Evolutionary conservation across 2,888 invertebrate species (phyloP).

Genomic region (Sceliomorpha sp.): DNA sequence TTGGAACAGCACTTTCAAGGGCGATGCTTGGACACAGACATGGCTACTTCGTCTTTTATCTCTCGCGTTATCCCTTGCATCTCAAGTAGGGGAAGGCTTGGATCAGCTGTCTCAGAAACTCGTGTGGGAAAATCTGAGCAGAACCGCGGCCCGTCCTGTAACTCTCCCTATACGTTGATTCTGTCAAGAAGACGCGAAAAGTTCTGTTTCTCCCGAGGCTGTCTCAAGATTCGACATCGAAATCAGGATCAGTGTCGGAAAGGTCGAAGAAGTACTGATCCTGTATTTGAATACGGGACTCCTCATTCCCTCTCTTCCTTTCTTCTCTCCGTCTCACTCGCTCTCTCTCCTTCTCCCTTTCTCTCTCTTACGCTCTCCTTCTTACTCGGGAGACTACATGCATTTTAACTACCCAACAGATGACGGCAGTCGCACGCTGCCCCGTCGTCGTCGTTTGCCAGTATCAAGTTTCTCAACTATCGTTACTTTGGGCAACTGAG

Average conservation of each 20-base stretch:
- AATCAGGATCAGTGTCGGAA: slow-evolving; percentile 74
- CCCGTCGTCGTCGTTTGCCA: slow-evolving; percentile 67
- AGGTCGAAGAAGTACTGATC: slow-evolving; percentile 78
- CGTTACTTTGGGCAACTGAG: slow-evolving; percentile 60
- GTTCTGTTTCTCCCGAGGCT: slow-evolving; percentile 72
- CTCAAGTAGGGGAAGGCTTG: slow-evolving; percentile 31
- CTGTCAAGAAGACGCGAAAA: slow-evolving; percentile 73
- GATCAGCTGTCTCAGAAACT: slow-evolving; percentile 58
- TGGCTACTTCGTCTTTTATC: slow-evolving; percentile 33
- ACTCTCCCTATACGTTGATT: slow-evolving; percentile 45
- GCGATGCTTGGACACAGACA: slow-evolving; percentile 36
- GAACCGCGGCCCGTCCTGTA: slow-evolving; percentile 59
- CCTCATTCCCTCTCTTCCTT: slow-evolving; percentile 50
- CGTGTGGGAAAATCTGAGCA: slow-evolving; percentile 75
- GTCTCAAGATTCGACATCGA: slow-evolving; percentile 59
- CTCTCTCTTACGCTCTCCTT: slow-evolving; percentile 49
- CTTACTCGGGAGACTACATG: slow-evolving; percentile 75
- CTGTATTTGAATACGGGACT: slow-evolving; percentile 80
- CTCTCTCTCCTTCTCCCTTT: slow-evolving; percentile 47
- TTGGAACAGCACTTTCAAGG: slow-evolving; percentile 32
- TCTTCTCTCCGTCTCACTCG: slow-evolving; percentile 49
- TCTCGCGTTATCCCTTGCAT: slow-evolving; percentile 32
- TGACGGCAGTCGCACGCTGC: slow-evolving; percentile 77
- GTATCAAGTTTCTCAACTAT: slow-evolving; percentile 78
- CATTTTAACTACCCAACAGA: slow-evolving; percentile 80